phyloP scores from a whole-genome alignment of 2,888 invertebrate genomes.

The Hymenopus coronatus region DNA sequence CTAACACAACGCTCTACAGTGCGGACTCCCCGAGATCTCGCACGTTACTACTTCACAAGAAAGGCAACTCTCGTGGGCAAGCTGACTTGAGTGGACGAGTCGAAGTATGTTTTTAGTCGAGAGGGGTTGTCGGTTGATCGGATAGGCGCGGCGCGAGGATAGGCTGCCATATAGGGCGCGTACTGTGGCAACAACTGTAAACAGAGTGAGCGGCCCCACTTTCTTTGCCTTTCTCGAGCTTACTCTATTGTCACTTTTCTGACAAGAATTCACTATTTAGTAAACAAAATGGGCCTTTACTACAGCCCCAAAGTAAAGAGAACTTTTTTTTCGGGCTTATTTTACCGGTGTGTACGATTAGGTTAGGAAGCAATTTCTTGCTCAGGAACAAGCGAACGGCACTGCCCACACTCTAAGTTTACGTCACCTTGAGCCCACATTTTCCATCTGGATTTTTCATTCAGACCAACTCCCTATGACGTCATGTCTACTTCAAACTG shows the following conservation, averaged over 20 bases:
- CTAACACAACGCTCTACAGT: constrained; percentile 21
- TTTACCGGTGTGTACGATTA: not conserved
- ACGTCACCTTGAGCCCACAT: constrained; percentile 19
- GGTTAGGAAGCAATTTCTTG: not conserved
- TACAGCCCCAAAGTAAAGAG: not conserved
- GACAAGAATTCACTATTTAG: not conserved
- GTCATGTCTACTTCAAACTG: constrained; percentile 3
- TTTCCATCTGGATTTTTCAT: constrained; percentile 24
- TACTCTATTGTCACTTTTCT: not conserved
- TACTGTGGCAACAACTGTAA: constrained; percentile 26
- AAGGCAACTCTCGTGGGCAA: constrained; percentile 12
- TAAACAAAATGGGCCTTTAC: not conserved
- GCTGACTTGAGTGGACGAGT: constrained; percentile 26
- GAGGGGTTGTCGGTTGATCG: constrained; percentile 24
- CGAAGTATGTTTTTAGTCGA: constrained; percentile 14
- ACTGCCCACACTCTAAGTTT: not conserved
- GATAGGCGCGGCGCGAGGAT: not conserved
- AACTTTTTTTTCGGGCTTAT: not conserved
- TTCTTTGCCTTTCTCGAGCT: not conserved
- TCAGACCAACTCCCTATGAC: constrained; percentile 19
- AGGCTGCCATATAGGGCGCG: constrained; percentile 33
- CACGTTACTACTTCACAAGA: constrained; percentile 28
- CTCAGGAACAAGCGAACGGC: not conserved
- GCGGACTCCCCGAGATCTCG: constrained; percentile 28
- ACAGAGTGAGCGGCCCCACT: constrained; percentile 21